Conservation (phyloP, 2,888 invertebrate species). For the Penaeus monodon region DNA sequence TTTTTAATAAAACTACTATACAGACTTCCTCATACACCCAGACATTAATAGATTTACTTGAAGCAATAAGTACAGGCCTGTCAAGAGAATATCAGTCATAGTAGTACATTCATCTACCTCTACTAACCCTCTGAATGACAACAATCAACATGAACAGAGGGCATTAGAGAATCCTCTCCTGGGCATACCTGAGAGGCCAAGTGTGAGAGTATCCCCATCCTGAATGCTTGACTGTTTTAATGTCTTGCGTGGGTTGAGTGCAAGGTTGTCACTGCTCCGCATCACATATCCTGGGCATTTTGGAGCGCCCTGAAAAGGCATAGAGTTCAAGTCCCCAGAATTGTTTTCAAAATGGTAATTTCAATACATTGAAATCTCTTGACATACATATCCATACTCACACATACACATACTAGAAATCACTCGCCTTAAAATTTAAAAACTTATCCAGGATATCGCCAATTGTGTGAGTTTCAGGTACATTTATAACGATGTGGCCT, state of each 20-base stretch:
- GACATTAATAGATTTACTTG: no score
- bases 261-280: slow-evolving; percentile 37
- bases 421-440: slow-evolving; percentile 36
- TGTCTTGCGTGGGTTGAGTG: slow-evolving; percentile 36
- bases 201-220: slow-evolving; percentile 44
- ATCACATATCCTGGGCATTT: slow-evolving; percentile 23
- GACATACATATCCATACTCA: not conserved
- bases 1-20: no score
- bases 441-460: slow-evolving; percentile 31
- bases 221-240: slow-evolving; percentile 28
- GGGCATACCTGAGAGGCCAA: slow-evolving; percentile 36
- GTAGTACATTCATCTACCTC: no score
- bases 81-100: no score
- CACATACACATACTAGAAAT: not conserved
- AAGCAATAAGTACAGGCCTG: no score
- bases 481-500: slow-evolving; percentile 38
- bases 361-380: not conserved
- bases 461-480: slow-evolving; percentile 36
- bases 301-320: slow-evolving; percentile 26
- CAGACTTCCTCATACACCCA: no score
- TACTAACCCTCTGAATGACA: no score
- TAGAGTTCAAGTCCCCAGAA: no score
- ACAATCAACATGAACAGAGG: no score
- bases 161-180: no score
- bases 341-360: no score